Percentiles rank a stretch among this genome's conserved stretches.
phyloP scores from a whole-genome alignment of 2,113 vertebrate species.

The Acrocephalus arundinaceus region DNA sequence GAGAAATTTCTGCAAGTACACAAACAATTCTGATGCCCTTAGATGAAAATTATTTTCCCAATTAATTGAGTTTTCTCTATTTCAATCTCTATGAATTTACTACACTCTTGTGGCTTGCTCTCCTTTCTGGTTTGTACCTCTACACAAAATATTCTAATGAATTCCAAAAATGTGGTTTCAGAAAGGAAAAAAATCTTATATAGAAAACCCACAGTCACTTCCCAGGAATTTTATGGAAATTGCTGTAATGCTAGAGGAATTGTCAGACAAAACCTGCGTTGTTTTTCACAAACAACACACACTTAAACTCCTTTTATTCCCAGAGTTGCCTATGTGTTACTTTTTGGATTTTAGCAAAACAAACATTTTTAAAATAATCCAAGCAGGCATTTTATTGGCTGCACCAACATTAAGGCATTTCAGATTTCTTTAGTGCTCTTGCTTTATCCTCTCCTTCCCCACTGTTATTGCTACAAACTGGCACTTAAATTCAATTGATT shows the following conservation, averaged over 20 bases:
- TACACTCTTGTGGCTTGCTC: background rate
- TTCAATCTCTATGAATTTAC: background rate
- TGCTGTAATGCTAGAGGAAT: background rate
- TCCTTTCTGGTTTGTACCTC: background rate
- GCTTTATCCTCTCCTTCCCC: conserved; percentile 74
- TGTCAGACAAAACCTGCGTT: background rate
- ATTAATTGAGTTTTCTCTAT: background rate
- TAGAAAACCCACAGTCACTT: background rate
- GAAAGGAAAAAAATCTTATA: background rate
- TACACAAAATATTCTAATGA: background rate
- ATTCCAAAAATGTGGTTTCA: background rate
- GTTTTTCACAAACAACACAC: background rate
- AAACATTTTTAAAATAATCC: conserved; percentile 69
- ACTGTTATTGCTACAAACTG: conserved; percentile 77
- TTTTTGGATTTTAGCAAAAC: conserved; percentile 62
- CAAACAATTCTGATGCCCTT: background rate
- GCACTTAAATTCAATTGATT: conserved; percentile 85
- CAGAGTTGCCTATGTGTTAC: conserved; percentile 4
- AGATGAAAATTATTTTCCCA: background rate
- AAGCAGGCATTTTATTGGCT: conserved; percentile 62
- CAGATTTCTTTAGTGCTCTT: conserved; percentile 70
- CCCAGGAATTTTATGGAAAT: background rate
- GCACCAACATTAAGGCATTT: conserved; percentile 57
- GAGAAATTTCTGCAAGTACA: background rate
- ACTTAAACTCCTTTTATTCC: conserved; percentile 29